Base-by-base conservation (phyloP, 2,888 invertebrate species). In the Clanis bilineata region DNA sequence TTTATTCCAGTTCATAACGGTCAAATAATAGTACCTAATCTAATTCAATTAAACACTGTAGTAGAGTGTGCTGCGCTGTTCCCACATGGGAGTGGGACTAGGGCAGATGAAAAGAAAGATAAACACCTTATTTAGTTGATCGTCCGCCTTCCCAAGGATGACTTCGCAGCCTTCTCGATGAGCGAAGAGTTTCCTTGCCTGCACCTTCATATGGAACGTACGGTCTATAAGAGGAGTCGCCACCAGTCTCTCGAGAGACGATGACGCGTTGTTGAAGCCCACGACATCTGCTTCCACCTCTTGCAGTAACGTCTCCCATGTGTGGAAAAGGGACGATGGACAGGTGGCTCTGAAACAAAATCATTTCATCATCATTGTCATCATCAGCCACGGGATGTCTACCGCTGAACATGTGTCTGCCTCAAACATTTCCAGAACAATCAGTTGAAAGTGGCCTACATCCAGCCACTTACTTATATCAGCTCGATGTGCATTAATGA, bases 101-200 rank as follows among this genome's bases (percentile, higher is more conserved):
- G n/a, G n/a, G n/a, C n/a, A n/a, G n/a, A n/a, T n/a, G n/a, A n/a
- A n/a, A n/a, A n/a, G n/a, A n/a, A n/a, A 0, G 2, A 51, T 25
- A 6, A 25, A 47, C 32, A 92, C 92, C 90, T 90, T 91, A 41
- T 70, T 88, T 1, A 89, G 95, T 94, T 92, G 92, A 57, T 91
- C 91, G 69, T 92, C 92, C 54, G 97, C 96, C 90, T 98, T 97
- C 71, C 94, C 94, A 67, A 98, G 94, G 73, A 97, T 95, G 63
- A 96, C 95, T 86, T 98, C 98, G 88, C 97, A 97, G 74, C 96
- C 96, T 86, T 98, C 98, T 70, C 98, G 94, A 86, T 98, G 97
- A 25, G 96, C 95, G 88, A 98, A 98, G 64, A 98, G 95, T 91
- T 98, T 98, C 72, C 97, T 93, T 45, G 97, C 96, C 85, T 98